Evolutionary conservation across 2,113 vertebrate species (phyloP).

Genomic region (Leptobrachium ailaonicum): DNA sequence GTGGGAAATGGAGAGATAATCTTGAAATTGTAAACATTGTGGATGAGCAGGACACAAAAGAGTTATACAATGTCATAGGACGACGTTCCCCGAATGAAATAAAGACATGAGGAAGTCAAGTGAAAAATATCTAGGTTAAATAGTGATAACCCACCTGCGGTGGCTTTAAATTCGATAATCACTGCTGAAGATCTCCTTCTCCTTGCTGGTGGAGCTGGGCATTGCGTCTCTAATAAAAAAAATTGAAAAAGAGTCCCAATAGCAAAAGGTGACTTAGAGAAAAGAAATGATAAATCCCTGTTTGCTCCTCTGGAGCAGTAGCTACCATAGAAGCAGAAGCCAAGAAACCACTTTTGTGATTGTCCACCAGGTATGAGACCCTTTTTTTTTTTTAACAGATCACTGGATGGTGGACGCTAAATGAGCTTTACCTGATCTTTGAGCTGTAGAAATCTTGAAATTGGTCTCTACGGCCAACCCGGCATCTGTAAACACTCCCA

Average conservation of each 20-base stretch:
- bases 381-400: too few species aligned
- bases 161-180: neutral
- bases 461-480: constrained; percentile 73
- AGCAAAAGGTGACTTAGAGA: too few species aligned
- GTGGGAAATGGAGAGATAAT: neutral
- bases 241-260: neutral
- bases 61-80: neutral
- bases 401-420: neutral
- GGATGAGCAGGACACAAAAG: neutral
- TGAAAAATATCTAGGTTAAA: neutral
- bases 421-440: constrained; percentile 63
- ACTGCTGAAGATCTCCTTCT: constrained; percentile 14
- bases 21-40: neutral
- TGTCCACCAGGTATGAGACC: too few species aligned
- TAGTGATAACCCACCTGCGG: neutral
- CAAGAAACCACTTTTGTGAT: too few species aligned
- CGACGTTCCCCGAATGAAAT: neutral
- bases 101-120: neutral
- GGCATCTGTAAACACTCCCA: constrained; percentile 75
- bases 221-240: constrained; percentile 6
- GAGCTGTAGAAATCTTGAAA: constrained; percentile 35
- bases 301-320: neutral
- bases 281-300: too few species aligned
- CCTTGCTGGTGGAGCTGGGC: neutral
- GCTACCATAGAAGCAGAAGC: neutral